Conservation (phyloP, 2,888 invertebrate genomes). For the Chrysodeixis includens region DNA sequence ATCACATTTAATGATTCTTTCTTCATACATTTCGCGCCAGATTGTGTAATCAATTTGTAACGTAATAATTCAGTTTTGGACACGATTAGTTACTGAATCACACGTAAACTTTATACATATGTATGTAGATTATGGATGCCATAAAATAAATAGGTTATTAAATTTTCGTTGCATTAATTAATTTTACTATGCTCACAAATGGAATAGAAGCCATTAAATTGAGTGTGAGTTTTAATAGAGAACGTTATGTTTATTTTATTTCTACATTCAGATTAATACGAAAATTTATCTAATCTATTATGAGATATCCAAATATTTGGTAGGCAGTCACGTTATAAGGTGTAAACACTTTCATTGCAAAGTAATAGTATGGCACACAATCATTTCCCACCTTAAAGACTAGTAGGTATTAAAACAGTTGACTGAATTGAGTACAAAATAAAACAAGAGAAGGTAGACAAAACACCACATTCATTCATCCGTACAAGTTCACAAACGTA, state of each 20-base stretch:
- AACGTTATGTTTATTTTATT: not conserved
- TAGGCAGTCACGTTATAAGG: too few relatives aligned
- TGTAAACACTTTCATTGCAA: too few relatives aligned
- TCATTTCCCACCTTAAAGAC: too few relatives aligned
- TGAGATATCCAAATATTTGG: too few relatives aligned
- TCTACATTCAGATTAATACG: not conserved
- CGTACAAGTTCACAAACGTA: slow-evolving; percentile 27
- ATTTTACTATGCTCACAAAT: not conserved
- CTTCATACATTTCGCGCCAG: slow-evolving; percentile 62
- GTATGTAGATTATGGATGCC: slow-evolving; percentile 14
- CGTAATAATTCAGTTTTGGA: slow-evolving; percentile 28
- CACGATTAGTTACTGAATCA: slow-evolving; percentile 42
- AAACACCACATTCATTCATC: slow-evolving; percentile 25
- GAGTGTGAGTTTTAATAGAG: not conserved
- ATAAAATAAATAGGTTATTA: slow-evolving; percentile 7
- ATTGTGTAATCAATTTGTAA: slow-evolving; percentile 56
- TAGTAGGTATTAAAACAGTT: too few relatives aligned
- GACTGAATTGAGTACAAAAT: too few relatives aligned
- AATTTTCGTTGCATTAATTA: not conserved
- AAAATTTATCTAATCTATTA: too few relatives aligned
- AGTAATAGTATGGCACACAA: too few relatives aligned
- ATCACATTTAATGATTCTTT: slow-evolving; percentile 67
- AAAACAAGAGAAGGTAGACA: not conserved
- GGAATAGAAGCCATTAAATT: slow-evolving; percentile 1
- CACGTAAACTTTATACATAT: slow-evolving; percentile 7